Evolutionary conservation across 2,888 invertebrate genomes (phyloP), one percentile per base, ranked within the genome.

Genomic region (Bugula neritina): DNA sequence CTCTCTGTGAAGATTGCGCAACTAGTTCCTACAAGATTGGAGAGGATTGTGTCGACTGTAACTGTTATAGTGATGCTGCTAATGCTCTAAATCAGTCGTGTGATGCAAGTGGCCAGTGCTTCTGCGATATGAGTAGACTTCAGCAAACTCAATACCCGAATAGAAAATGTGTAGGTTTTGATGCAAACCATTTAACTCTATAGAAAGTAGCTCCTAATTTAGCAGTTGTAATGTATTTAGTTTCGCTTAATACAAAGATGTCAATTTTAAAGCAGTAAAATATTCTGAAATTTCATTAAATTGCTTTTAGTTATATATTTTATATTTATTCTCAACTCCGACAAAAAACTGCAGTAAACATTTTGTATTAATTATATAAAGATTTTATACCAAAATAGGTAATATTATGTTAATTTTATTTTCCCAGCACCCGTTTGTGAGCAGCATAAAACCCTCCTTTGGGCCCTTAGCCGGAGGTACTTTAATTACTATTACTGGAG

Each of bases 141-240:
- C 17, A 31, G 17, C 13, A 63, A 31, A 27, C 63, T 31, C 10
- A 3, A 63, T 10, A 5, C 10, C 31, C 31, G 2, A 27, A 63
- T n/a, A 34, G 31, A 10, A 63, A 63, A 63, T 63, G 63, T 63
- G 63, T 63, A 63, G 31, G 63, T 63, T 13, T 31, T 63, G 10
- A 21, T 13, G 10, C 10, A 52, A 10, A 52, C 21, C 52, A 13
- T 52, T 10, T 21, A 13, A 52, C 52, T 13, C 10, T 52, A 13
- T 52, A 21, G 52, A 13, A 52, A n/a, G n/a, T n/a, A n/a, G n/a
- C n/a, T n/a, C n/a, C n/a, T n/a, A n/a, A n/a, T n/a, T n/a, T n/a
- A n/a, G n/a, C n/a, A n/a, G n/a, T n/a, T n/a, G n/a, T n/a, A n/a
- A n/a, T n/a, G n/a, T n/a, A n/a, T n/a, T n/a, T n/a, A n/a, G n/a